Evolutionary conservation across 2,888 invertebrate genomes (phyloP).

Genomic region (Melangyna quadrimaculata): DNA sequence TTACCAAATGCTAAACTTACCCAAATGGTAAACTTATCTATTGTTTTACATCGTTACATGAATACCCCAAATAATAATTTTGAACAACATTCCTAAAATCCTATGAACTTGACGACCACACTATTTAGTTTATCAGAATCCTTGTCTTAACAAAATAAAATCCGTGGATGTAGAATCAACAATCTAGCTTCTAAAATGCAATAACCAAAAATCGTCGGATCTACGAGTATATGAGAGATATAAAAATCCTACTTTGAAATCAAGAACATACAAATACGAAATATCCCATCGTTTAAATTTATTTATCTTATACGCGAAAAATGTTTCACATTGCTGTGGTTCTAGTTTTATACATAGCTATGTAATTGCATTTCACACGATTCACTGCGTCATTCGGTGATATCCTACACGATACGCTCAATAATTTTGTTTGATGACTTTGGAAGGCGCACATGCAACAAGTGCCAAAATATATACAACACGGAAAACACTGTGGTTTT

Average conservation of each 20-base stretch:
- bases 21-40: too few species aligned
- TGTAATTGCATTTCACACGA: background rate
- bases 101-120: too few species aligned
- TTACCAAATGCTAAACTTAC: too few species aligned
- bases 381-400: background rate
- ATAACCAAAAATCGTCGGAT: background rate
- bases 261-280: background rate
- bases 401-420: background rate
- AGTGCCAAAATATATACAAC: conserved; percentile 40
- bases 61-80: too few species aligned
- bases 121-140: too few species aligned
- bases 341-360: conserved; percentile 9
- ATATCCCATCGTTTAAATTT: background rate
- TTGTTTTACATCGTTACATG: too few species aligned
- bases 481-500: conserved; percentile 2
- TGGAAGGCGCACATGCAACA: conserved; percentile 32
- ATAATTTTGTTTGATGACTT: background rate
- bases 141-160: too few species aligned
- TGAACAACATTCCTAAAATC: too few species aligned
- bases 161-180: too few species aligned
- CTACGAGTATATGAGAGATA: background rate
- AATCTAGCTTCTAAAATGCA: too few species aligned
- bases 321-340: conserved; percentile 1
- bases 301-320: background rate
- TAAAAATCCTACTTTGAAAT: background rate